Evolutionary conservation across 2,888 invertebrate genomes (phyloP), one percentile per base, ranked within the genome.

Genomic region (Galerucella nymphaeae): DNA sequence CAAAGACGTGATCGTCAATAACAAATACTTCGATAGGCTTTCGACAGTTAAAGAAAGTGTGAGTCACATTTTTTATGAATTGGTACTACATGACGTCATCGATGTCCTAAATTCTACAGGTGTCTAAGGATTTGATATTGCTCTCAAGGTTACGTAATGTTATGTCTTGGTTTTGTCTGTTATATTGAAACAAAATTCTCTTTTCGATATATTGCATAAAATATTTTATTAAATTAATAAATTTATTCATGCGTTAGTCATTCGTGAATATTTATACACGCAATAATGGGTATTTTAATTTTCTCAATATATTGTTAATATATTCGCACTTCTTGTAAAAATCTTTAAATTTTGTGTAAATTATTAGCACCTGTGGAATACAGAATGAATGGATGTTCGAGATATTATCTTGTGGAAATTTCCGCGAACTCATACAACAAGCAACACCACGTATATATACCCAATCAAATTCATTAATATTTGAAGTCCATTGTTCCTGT

Each of bases 401-500:
- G 73, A 75, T 75, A 71, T 63, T 75, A 76, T 75, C 76, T 72
- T 70, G 73, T 69, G 74, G 66, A 68, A 38, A 77, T 75, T 77
- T 73, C 76, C 75, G 73, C 72, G 75, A 77, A 76, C 76, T 64
- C 75, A 71, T 77, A 76, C 70, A 76, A 70, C 70, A 59, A 64
- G 65, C 66, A 61, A 66, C 48, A 59, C 58, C 72, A 75, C 74
- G 72, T 73, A 76, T 75, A 73, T 73, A 76, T 75, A 73, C 75
- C 71, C 71, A 73, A 75, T 74, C 71, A 76, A 75, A 77, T 78
- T 80, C 80, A 81, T 80, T 80, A 80, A 80, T 81, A 81, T 81
- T 81, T 81, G 77, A 76, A 76, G 76, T 65, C 71, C 78, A 79
- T 78, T 79, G 80, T 81, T 81, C 81, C 81, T 81, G 81, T 81